Percentiles rank a stretch among this genome's conserved stretches.
phyloP scores from a whole-genome alignment of 2,888 invertebrate genomes.

The Rotaria socialis region DNA sequence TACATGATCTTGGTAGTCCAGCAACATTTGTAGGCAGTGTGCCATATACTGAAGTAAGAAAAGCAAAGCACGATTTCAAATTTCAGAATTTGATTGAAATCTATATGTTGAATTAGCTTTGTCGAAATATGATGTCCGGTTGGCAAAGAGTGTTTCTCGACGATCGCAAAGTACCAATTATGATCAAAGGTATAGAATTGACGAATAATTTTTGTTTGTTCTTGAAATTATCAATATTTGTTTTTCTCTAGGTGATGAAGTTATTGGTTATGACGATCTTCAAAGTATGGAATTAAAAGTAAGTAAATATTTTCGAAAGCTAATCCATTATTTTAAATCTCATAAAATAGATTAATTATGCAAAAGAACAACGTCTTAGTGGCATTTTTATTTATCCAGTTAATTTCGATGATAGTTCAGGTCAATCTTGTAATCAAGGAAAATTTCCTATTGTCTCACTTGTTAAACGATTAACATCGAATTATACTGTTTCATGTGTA shows the following conservation, averaged over 20 bases:
- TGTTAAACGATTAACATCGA: constrained; percentile 32
- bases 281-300: constrained; percentile 33
- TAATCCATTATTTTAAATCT: background rate
- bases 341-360: constrained; percentile 41
- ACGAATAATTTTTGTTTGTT: background rate
- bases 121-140: constrained; percentile 44
- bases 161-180: constrained; percentile 45
- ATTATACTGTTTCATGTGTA: constrained; percentile 36
- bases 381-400: constrained; percentile 32
- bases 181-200: constrained; percentile 38
- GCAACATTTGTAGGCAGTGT: constrained; percentile 43
- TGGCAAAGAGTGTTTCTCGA: constrained; percentile 46
- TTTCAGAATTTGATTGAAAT: background rate
- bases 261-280: constrained; percentile 30
- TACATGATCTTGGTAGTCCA: constrained; percentile 42
- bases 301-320: background rate
- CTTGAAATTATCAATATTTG: background rate
- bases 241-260: background rate
- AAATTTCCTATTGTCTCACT: constrained; percentile 44
- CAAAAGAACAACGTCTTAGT: constrained; percentile 35
- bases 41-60: constrained; percentile 42
- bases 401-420: constrained; percentile 43
- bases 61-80: background rate
- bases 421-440: constrained; percentile 45
- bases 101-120: constrained; percentile 12